These are phyloP conservation scores for Orgyia antiqua DNA, from an alignment of 2,888 invertebrate species.

Conservation along the genomic window DNA sequence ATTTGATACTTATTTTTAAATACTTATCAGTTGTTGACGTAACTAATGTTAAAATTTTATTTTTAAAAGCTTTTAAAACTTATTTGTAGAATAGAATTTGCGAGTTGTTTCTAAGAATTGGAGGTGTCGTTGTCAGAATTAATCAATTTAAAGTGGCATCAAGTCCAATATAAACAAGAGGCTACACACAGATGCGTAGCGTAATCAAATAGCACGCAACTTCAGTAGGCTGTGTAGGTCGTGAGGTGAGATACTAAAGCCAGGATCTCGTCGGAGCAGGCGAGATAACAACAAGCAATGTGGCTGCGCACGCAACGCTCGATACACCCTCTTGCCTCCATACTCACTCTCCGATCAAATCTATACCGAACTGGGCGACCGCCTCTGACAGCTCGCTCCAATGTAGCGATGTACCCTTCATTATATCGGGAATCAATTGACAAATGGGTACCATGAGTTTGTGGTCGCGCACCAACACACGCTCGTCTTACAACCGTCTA, in stretches of 20 bases:
- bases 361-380: slow-evolving; percentile 61
- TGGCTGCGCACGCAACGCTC: slow-evolving; percentile 59
- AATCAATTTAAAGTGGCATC: slow-evolving; percentile 73
- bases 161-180: slow-evolving; percentile 72
- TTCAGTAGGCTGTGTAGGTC: slow-evolving; percentile 50
- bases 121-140: slow-evolving; percentile 64
- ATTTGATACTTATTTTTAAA: no score
- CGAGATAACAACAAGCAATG: slow-evolving; percentile 49
- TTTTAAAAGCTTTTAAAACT: no score
- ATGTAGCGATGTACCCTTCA: slow-evolving; percentile 72
- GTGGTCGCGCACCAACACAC: slow-evolving; percentile 27
- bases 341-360: slow-evolving; percentile 52
- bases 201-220: slow-evolving; percentile 69
- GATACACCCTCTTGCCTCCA: slow-evolving; percentile 48
- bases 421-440: slow-evolving; percentile 77
- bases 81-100: no score
- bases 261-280: slow-evolving; percentile 29
- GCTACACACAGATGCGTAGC: slow-evolving; percentile 62
- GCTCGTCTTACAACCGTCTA: slow-evolving; percentile 29
- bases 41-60: no score
- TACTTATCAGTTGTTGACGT: no score
- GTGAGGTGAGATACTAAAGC: slow-evolving; percentile 26
- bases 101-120: slow-evolving; percentile 39
- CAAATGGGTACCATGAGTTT: slow-evolving; percentile 55
- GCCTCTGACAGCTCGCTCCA: slow-evolving; percentile 66